Evolutionary conservation across 1,140 invertebrate genomes (phyloP).

Genomic region (Choristoneura fumiferana): DNA sequence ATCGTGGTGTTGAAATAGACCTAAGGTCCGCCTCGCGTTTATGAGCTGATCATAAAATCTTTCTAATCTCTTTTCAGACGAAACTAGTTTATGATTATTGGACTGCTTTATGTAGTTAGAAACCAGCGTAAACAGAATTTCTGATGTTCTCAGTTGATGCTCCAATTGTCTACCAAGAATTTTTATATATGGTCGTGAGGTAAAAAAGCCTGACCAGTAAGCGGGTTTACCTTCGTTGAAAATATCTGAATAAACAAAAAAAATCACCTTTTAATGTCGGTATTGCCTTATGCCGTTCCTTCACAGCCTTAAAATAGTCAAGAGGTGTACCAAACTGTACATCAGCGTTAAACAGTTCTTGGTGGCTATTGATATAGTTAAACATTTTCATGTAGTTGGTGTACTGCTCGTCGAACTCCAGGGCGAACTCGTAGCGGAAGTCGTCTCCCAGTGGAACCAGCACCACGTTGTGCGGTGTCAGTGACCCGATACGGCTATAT

Average conservation of each 20-base stretch:
- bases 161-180: slow-evolving; percentile 92
- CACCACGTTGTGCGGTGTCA: slow-evolving; percentile 94
- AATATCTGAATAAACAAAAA: slow-evolving; percentile 97
- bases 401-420: slow-evolving; percentile 96
- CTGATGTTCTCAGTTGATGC: slow-evolving; percentile 89
- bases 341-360: slow-evolving; percentile 87
- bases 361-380: slow-evolving; percentile 90
- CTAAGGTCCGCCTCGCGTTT: slow-evolving; percentile 87
- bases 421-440: slow-evolving; percentile 91
- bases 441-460: slow-evolving; percentile 95
- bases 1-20: slow-evolving; percentile 97
- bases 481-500: slow-evolving; percentile 91
- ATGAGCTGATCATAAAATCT: slow-evolving; percentile 91
- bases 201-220: slow-evolving; percentile 98
- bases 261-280: slow-evolving; percentile 95
- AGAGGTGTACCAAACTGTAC: slow-evolving; percentile 93
- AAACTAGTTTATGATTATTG: slow-evolving; percentile 79
- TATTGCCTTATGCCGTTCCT: slow-evolving; percentile 82
- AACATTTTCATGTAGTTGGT: slow-evolving; percentile 93
- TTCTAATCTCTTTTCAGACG: slow-evolving; percentile 84
- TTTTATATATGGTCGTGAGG: slow-evolving; percentile 96
- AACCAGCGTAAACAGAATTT: slow-evolving; percentile 93
- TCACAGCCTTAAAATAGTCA: slow-evolving; percentile 92
- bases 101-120: slow-evolving; percentile 85
- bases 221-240: slow-evolving; percentile 94